phyloP scores from a whole-genome alignment of 2,797 vertebrate genomes.

The Ammospiza maritima region DNA sequence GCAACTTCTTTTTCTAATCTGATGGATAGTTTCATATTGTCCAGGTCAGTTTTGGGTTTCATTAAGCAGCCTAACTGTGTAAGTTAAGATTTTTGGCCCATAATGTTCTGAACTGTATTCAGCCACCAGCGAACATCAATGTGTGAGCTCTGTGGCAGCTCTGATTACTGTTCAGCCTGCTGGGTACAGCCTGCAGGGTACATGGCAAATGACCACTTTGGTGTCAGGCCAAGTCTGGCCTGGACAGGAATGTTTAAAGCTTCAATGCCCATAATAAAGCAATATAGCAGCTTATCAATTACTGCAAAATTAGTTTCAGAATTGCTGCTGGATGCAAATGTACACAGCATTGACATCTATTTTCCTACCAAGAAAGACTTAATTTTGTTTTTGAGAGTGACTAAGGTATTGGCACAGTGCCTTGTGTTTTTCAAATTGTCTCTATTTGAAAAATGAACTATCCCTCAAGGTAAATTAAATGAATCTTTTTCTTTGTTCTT shows the following conservation, averaged over 20 bases:
- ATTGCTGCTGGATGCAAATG: slow-evolving; percentile 49
- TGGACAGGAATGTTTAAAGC: background rate
- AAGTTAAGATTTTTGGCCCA: background rate
- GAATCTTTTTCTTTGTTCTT: slow-evolving; percentile 38
- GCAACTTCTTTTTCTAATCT: background rate
- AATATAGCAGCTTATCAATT: slow-evolving; percentile 40
- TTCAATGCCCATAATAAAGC: slow-evolving; percentile 19
- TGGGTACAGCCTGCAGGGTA: background rate
- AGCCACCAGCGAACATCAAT: background rate
- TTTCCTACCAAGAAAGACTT: slow-evolving; percentile 30
- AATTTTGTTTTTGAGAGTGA: slow-evolving; percentile 49
- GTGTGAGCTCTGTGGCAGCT: background rate
- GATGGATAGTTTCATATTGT: background rate
- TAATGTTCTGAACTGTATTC: background rate
- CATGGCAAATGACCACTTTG: background rate
- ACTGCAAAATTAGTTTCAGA: slow-evolving; percentile 21
- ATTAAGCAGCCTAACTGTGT: background rate
- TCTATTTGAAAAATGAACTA: slow-evolving; percentile 45
- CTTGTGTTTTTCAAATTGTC: slow-evolving; percentile 37
- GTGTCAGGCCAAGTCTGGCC: background rate
- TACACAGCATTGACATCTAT: background rate
- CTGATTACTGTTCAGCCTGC: background rate
- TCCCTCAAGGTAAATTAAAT: slow-evolving; percentile 61
- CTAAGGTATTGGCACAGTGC: slow-evolving; percentile 9
- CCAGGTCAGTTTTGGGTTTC: background rate